These are phyloP conservation scores for Chorisops tibialis DNA, from an alignment of 2,888 invertebrate genomes.

Conservation along the genomic window DNA sequence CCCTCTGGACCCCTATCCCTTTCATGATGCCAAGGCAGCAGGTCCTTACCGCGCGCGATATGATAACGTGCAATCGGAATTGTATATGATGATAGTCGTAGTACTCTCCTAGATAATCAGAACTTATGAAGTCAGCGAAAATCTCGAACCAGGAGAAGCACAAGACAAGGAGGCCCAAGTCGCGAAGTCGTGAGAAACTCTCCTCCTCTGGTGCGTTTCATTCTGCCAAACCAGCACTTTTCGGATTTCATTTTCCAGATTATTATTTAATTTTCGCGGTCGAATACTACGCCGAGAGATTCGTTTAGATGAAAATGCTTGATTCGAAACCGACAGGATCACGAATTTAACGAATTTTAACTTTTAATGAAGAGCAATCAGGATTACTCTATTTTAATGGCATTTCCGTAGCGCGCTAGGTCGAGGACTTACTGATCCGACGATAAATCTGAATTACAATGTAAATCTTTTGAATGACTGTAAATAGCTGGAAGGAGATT, in stretches of 20 bases:
- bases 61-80: neutral
- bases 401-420: neutral
- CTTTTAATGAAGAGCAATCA: constrained; percentile 16
- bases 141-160: no score
- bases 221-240: constrained; percentile 23
- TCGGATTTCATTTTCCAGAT: constrained; percentile 21
- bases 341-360: neutral
- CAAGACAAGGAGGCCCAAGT: no score
- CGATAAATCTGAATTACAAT: constrained; percentile 24
- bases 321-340: no score
- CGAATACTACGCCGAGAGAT: constrained; percentile 16
- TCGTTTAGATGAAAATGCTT: neutral
- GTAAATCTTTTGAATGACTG: constrained; percentile 22
- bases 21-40: neutral
- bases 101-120: constrained; percentile 12
- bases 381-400: neutral
- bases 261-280: constrained; percentile 23
- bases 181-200: neutral
- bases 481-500: no score
- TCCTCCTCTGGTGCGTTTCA: constrained; percentile 2
- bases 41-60: neutral
- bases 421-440: constrained; percentile 13
- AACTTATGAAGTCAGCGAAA: constrained; percentile 20
- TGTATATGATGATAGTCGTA: neutral
- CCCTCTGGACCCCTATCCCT: neutral